Evolutionary conservation across 1,140 invertebrate species (phyloP).

Genomic region (Gerris buenoi): DNA sequence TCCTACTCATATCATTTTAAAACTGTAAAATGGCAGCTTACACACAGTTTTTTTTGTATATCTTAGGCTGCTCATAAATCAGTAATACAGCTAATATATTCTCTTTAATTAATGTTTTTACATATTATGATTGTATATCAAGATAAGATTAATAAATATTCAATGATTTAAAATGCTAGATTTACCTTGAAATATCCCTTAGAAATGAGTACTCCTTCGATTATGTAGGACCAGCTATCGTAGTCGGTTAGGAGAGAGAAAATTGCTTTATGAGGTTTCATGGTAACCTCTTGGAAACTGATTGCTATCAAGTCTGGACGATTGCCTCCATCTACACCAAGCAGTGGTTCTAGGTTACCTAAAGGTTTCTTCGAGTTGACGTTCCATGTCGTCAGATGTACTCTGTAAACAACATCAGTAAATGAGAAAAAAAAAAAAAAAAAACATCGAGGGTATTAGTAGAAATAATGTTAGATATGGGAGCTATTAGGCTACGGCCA

Average conservation of each 20-base stretch:
- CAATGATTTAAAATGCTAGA: too few species aligned
- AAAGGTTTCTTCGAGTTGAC: slow-evolving; percentile 5
- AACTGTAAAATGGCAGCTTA: too few species aligned
- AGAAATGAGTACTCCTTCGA: background rate
- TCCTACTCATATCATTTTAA: too few species aligned
- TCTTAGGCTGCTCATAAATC: too few species aligned
- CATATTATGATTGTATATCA: too few species aligned
- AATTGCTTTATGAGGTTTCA: background rate
- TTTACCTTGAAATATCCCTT: background rate
- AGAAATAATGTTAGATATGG: too few species aligned
- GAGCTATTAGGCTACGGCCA: too few species aligned
- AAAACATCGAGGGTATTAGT: too few species aligned
- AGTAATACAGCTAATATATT: too few species aligned
- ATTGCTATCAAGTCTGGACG: slow-evolving; percentile 2
- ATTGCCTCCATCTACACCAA: background rate
- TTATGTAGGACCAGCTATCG: slow-evolving; percentile 6
- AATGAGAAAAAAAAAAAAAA: background rate
- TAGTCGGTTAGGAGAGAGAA: background rate
- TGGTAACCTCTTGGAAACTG: slow-evolving; percentile 8
- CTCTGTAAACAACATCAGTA: background rate
- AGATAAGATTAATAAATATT: too few species aligned
- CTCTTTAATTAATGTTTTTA: too few species aligned
- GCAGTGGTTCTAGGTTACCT: slow-evolving; percentile 1
- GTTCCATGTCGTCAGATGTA: slow-evolving; percentile 9
- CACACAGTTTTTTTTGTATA: too few species aligned